Base-by-base conservation (phyloP, 1,140 invertebrate species). In the Cheumatopsyche charites region DNA sequence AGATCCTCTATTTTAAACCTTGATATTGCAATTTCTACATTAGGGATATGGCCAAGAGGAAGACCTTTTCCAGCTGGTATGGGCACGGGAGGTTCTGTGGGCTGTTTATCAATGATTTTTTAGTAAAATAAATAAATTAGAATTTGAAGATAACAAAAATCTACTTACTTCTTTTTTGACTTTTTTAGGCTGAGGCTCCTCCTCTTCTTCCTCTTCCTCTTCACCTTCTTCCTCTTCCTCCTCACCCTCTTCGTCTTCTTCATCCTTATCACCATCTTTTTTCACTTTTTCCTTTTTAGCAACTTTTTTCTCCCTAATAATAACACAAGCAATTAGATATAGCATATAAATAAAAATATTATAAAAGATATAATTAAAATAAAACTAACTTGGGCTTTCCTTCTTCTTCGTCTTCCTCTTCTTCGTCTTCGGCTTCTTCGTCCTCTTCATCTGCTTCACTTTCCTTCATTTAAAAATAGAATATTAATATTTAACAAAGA, bases 1-100 rank as follows among this genome's bases (percentile, higher is more conserved):
- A 87, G 81, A 75, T 88, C 87, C 66, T 87, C 86, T 45, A 84
- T 86, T 80, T 87, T 87, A 77, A 87, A 87, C 58, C 87, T 82
- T 0, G 85, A 86, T 41, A 88, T 79, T 17, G 86, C 86, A 0
- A 87, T 84, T 76, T 88, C 86, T 5, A 88, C 84, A 25, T 86
- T 83, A 69, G 83, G 84, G 76, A 88, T 88, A 75, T 87, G 85
- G 2, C 86, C 86, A 6, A 88, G 78, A 0, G 85, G 81, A 5
- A 82, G 83, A 5, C 87, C 87, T 71, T 83, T 84, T 21, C 86
- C 86, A 7, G 83, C 81, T 7, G 85, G 85, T 65, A 87, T 78
- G 17, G 86, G 86, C 2, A 86, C 80, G 15, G 86, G 85, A 0
- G 82, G 83, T 67, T 85, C 83, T 12, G 80, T 81, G 7, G 83